Base-by-base conservation (phyloP, 2,888 invertebrate species). In the Lampropteryx suffumata region DNA sequence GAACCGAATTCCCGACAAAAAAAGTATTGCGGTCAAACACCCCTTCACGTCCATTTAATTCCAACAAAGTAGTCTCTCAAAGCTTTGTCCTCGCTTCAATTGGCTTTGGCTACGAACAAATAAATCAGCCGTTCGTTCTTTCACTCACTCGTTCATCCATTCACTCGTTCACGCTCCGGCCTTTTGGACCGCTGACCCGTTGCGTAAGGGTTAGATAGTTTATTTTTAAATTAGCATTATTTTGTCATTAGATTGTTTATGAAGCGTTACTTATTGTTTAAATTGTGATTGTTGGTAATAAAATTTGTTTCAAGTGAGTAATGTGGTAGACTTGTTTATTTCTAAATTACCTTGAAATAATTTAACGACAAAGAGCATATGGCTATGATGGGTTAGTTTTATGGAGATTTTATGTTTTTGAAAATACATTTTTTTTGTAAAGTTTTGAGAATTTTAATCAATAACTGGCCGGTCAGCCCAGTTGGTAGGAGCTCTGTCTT, bases 71-170 rank as follows among this genome's bases (percentile, higher is more conserved):
- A 71, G 61, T 69, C 71, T 70, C 71, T 76, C 79, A 77, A 80
- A 78, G 81, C 84, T 79, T 80, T 81, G 79, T 79, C 73, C 43
- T 36, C 67, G 71, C 73, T 71, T 69, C 79, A 74, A 80, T 80
- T 79, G 78, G 76, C 71, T 75, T 61, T 46, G 47, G 36, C 41
- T 34, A 61, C 55, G 62, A 63, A 65, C 63, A 67, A 68, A 72
- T 77, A 76, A 82, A 82, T 81, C 81, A 80, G 76, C 79, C 79
- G 78, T 69, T 80, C 81, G 76, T 70, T 80, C 81, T 76, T 58
- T 71, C 68, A 62, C 57, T 62, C 61, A 58, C 46, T 62, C 65
- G 57, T 59, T 75, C 75, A 67, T 58, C 76, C 71, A 65, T 61
- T 72, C 72, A 59, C 58, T 65, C 65, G 61, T 63, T 67, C 65